Evolutionary conservation across 2,888 invertebrate genomes (phyloP), one percentile per base, ranked within the genome.

Genomic region (Calliphora vomitoria): DNA sequence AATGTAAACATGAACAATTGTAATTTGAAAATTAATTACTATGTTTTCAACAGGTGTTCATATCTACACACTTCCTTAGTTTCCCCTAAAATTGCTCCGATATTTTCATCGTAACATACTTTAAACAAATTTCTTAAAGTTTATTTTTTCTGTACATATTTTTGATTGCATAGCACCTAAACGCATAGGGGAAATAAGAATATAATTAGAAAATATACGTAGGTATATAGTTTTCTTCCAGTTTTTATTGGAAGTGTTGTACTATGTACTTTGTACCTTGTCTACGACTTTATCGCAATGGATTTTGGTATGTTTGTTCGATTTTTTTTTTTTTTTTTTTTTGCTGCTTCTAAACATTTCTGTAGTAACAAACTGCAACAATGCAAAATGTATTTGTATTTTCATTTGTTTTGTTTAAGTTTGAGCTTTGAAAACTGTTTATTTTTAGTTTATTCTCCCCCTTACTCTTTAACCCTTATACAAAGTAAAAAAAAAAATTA

Each of bases 391-490:
- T 64, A 76, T 71, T 64, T 83, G 13, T 71, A 64, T 71, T 78
- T 85, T 75, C 76, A 79, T 72, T 85, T 80, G 60, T 71, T 81
- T 82, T 85, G 44, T 38, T 86, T 83, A 62, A 83, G 71, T 83
- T 83, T 72, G 31, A 58, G 47, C 69, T 86, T 64, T 69, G n/a
- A 66, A 80, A 75, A 64, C 53, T 25, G 8, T 35, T 47, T 58
- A 50, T 60, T 71, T 60, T 62, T 41, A 20, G 10, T 18, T 6
- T 35, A 41, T 53, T 78, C 74, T 68, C 50, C 47, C 13, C 31
- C 20, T 25, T 25, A 66, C 47, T 58, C 44, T 64, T 53, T 50
- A 55, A 47, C 64, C 64, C 18, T 53, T 18, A 18, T 11, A 64
- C 64, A 44, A 72, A 64, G 25, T 44, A n/a, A 25, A 68, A 71